These are phyloP conservation scores for Heliothis subflexa DNA, from an alignment of 1,140 invertebrate species.

Conservation along the genomic window DNA sequence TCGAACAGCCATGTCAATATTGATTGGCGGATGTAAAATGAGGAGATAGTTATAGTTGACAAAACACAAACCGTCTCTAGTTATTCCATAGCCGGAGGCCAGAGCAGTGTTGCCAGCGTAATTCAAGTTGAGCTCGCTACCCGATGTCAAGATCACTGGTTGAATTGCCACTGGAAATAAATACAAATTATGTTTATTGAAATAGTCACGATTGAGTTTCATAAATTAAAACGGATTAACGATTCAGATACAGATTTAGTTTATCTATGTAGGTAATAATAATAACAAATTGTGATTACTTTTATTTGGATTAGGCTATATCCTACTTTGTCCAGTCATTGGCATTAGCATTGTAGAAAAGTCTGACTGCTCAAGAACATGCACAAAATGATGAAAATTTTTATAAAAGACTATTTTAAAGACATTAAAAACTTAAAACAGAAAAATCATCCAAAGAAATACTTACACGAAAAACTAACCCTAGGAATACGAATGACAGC, in stretches of 20 bases:
- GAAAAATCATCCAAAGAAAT: neutral
- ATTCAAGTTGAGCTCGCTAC: conserved; percentile 55
- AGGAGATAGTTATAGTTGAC: neutral
- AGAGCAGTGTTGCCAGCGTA: conserved; percentile 51
- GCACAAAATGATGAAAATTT: too few relatives aligned
- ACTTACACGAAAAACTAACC: conserved; percentile 55
- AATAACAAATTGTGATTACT: neutral
- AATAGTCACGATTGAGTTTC: neutral
- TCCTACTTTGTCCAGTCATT: too few relatives aligned
- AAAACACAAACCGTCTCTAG: conserved; percentile 57
- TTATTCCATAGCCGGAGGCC: conserved; percentile 62
- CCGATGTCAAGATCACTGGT: conserved; percentile 56
- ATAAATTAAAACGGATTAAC: neutral
- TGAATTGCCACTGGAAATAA: conserved; percentile 55
- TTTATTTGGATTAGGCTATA: too few relatives aligned
- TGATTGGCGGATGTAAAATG: conserved; percentile 7
- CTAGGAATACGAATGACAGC: conserved; percentile 52
- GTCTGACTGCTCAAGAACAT: too few relatives aligned
- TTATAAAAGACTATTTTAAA: too few relatives aligned
- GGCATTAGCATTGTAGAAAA: too few relatives aligned
- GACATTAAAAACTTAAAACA: too few relatives aligned
- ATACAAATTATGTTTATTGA: conserved; percentile 17
- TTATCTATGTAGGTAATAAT: neutral
- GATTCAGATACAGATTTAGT: neutral
- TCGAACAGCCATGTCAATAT: neutral